Conservation (phyloP, 1,140 invertebrate species). For the Pogonognathellus flavescens region DNA sequence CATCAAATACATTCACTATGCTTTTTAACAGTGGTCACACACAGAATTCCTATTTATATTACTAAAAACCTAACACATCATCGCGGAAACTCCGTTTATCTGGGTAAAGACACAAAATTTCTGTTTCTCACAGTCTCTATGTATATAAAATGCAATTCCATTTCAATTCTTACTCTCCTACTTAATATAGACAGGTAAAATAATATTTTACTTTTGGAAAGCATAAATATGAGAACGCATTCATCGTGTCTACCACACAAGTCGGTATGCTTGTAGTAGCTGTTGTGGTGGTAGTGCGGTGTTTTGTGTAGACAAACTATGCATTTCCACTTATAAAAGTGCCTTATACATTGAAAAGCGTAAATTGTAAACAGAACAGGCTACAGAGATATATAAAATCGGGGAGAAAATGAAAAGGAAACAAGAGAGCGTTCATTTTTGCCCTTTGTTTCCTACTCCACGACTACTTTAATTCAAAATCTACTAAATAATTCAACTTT, state of each 20-base stretch:
- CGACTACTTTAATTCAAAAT: constrained; percentile 49
- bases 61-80: too few species aligned
- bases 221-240: too few species aligned
- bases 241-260: too few species aligned
- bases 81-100: too few species aligned
- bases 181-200: too few species aligned
- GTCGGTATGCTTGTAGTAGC: background rate
- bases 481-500: constrained; percentile 40
- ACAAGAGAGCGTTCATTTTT: constrained; percentile 16
- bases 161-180: too few species aligned
- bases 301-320: background rate
- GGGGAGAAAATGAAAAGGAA: background rate
- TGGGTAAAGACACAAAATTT: too few species aligned
- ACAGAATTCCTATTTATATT: too few species aligned
- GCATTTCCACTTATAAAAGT: background rate
- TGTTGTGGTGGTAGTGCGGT: background rate
- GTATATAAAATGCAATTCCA: background rate
- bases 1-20: too few species aligned
- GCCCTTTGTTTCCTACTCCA: constrained; percentile 43
- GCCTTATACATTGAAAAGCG: background rate
- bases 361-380: constrained; percentile 33
- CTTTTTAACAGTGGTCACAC: too few species aligned
- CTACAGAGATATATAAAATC: background rate
- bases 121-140: too few species aligned
- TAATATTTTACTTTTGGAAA: too few species aligned